Evolutionary conservation across 2,797 vertebrate species (phyloP), one percentile per base, ranked within the genome.

Genomic region (Amniataba percoides): DNA sequence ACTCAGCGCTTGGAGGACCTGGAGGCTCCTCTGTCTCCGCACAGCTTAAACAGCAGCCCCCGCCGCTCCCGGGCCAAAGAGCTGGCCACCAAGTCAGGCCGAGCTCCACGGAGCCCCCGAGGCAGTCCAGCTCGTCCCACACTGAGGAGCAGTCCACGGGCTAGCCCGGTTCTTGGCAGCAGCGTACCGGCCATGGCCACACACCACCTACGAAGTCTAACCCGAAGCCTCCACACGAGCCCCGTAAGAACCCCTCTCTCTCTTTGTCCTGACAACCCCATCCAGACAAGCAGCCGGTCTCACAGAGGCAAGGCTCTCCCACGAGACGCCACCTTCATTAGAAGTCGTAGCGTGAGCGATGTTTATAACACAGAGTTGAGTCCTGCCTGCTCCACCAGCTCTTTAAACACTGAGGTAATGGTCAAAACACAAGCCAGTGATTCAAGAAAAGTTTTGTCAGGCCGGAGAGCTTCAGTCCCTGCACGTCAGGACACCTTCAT

Each of bases 1-100:
- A 97, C 95, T 3, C 95, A 96, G 82, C 94, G 96, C 0, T 64
- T 97, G 81, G 96, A 97, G 89, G 94, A 96, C 39, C 90, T 96
- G 80, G 95, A 96, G 87, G 77, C 80, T 0, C 92, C 95, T 5
- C 36, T 87, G 72, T 85, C 91, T 34, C 84, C 94, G n/a, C 91
- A 92, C 86, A 94, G 94, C 84, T 75, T 94, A 19, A 91, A 93
- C 90, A 88, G 90, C 89, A 93, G 94, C 76, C 93, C 95, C 5
- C 93, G 94, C 14, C 92, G 91, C 66, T 92, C 95, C 78, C 83
- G 95, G 56, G 88, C 94, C 72, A 94, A 95, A 85, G 93, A 94
- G 80, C 83, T 95, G 39, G 93, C 90, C 60, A 73, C 77, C 71
- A 96, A 95, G 85, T 94, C 95, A 0, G 94, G 94, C 46, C 77